Evolutionary conservation across 2,797 vertebrate genomes (phyloP).

Genomic region (Buphagus erythrorhynchus): DNA sequence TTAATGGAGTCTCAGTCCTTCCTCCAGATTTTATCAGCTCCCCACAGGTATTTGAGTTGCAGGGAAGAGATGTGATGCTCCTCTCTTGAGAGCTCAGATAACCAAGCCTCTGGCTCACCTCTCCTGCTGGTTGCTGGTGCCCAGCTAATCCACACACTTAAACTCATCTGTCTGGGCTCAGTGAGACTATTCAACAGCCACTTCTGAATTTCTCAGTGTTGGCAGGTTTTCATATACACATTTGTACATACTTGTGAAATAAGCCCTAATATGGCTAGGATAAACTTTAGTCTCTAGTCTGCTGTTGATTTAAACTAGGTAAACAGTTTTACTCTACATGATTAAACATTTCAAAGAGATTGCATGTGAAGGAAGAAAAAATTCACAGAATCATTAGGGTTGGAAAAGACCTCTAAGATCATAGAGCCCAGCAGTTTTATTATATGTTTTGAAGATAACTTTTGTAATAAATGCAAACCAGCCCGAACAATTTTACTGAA

Average conservation of each 20-base stretch:
- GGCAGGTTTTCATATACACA: neutral
- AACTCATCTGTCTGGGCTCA: neutral
- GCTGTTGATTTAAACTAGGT: neutral
- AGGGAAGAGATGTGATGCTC: neutral
- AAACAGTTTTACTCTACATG: neutral
- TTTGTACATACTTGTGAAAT: neutral
- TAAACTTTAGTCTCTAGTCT: neutral
- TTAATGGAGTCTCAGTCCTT: neutral
- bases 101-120: neutral
- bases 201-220: neutral
- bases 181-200: neutral
- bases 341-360: neutral
- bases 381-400: neutral
- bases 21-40: neutral
- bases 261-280: neutral
- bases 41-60: neutral
- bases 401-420: neutral
- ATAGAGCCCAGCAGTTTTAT: neutral
- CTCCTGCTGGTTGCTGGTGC: neutral
- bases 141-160: fast-evolving
- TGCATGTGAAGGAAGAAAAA: neutral
- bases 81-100: neutral
- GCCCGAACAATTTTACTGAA: neutral
- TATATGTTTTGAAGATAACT: neutral
- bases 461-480: neutral